Percentiles rank a stretch among this genome's conserved stretches.
These are phyloP conservation scores for Diprion similis DNA, from an alignment of 1,140 invertebrate species.

Conservation along the genomic window DNA sequence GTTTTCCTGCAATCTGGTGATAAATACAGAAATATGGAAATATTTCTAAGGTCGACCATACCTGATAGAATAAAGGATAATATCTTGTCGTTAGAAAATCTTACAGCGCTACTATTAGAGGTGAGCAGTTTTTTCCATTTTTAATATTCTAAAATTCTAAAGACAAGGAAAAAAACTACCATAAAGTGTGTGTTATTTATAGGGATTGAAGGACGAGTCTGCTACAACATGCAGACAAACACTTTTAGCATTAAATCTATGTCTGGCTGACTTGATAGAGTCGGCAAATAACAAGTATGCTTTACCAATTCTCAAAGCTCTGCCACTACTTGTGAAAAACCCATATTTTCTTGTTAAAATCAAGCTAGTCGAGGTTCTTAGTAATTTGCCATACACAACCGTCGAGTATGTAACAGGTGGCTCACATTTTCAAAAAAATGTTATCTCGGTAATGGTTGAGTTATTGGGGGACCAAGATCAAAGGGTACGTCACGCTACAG, in stretches of 20 bases:
- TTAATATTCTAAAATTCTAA: constrained; percentile 14
- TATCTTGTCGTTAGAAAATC: constrained; percentile 55
- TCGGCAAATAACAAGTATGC: constrained; percentile 63
- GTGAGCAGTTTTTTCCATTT: constrained; percentile 43
- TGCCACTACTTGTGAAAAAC: constrained; percentile 73
- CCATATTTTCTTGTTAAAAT: constrained; percentile 90
- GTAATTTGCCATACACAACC: constrained; percentile 65
- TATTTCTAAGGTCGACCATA: constrained; percentile 40
- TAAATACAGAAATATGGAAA: constrained; percentile 62
- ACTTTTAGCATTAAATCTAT: constrained; percentile 64
- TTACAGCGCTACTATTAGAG: constrained; percentile 64
- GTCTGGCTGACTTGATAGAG: constrained; percentile 68
- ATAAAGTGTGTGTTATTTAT: constrained; percentile 37
- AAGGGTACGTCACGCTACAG: constrained; percentile 77
- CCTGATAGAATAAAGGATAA: constrained; percentile 50
- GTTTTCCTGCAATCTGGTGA: constrained; percentile 68
- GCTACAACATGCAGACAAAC: constrained; percentile 73
- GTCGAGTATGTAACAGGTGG: constrained; percentile 59
- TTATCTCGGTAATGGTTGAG: constrained; percentile 69
- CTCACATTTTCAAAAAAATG: constrained; percentile 66
- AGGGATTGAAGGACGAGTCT: constrained; percentile 75
- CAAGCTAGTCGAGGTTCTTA: constrained; percentile 69
- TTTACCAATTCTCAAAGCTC: constrained; percentile 66
- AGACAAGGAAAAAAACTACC: background rate
- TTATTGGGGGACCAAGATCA: constrained; percentile 79